Evolutionary conservation across 2,797 vertebrate genomes (phyloP).

Genomic region (Chanos chanos): DNA sequence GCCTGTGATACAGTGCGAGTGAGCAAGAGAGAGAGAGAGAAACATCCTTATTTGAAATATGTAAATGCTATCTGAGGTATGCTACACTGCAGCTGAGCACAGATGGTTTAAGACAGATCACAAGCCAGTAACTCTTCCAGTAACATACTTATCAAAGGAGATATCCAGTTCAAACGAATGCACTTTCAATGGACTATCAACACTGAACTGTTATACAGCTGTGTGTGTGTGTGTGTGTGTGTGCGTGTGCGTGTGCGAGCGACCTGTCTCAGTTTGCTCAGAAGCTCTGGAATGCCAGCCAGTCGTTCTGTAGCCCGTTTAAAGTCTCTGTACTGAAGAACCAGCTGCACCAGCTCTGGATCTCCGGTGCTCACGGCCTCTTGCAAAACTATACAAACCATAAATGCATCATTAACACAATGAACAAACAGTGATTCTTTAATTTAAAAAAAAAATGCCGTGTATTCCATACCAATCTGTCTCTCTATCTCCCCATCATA

Average conservation of each 20-base stretch:
- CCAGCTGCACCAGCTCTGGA: slow-evolving; percentile 90
- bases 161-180: too few species aligned
- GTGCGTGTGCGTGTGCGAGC: not conserved
- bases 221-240: not conserved
- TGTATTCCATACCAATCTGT: too few species aligned
- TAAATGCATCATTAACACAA: slow-evolving; percentile 7
- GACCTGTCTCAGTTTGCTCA: slow-evolving; percentile 91
- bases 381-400: slow-evolving; percentile 80
- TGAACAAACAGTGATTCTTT: not conserved
- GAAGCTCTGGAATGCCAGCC: slow-evolving; percentile 89
- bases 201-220: not conserved
- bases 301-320: slow-evolving; percentile 86
- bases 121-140: too few species aligned
- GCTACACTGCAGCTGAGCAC: too few species aligned
- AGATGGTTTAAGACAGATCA: too few species aligned
- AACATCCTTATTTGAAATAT: too few species aligned
- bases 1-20: slow-evolving; percentile 69
- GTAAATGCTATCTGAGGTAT: too few species aligned
- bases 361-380: slow-evolving; percentile 95
- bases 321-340: slow-evolving; percentile 92
- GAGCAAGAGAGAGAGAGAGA: not conserved
- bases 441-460: not conserved
- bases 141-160: too few species aligned
- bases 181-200: too few species aligned
- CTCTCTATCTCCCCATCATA: too few species aligned